Base-by-base conservation (phyloP, 2,797 vertebrate species). In the Cichlasoma orientale region DNA sequence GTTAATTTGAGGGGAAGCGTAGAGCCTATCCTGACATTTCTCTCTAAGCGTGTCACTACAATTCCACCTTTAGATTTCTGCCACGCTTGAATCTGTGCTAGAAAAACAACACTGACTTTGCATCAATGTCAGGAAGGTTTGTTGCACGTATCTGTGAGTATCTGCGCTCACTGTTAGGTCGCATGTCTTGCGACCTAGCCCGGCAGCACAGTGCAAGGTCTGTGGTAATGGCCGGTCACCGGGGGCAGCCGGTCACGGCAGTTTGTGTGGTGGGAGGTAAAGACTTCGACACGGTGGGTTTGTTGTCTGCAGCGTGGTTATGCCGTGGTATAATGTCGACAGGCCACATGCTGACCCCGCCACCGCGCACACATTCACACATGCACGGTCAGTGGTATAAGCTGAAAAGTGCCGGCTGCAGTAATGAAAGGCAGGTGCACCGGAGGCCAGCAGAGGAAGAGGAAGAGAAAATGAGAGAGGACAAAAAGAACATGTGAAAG, bases 401-500 rank as follows among this genome's bases (percentile, higher is more conserved):
- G 91, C 93, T 92, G 92, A 91, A 94, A 94, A 93, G 89, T 92
- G 90, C 72, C 11, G 88, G 79, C 88, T 85, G 87, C 25, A 47
- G 75, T 90, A 86, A 94, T 89, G 89, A 86, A 88, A 88, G 89
- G 87, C 93, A 92, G 93, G 88, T 92, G 91, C 89, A 81, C 58
- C 2, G 61, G 70, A 80, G 79, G 80, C 78, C n/a, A 23, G 6
- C 73, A 1, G 25, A 70, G 80, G 36, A 88, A 91, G 80, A 76
- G 90, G 90, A 92, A 92, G 81, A 78, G 78, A 85, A 85, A 92
- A 87, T 53, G 80, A 89, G 77, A 81, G 75, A 86, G 82, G 80
- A 84, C 80, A 87, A 91, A 92, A 91, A 93, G 91, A 93, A 86
- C 90, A 91, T 71, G 89, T 91, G 90, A 94, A 94, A 93, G 93